These are phyloP conservation scores for Ypsolopha scabrella DNA, from an alignment of 2,888 invertebrate species.

Conservation along the genomic window DNA sequence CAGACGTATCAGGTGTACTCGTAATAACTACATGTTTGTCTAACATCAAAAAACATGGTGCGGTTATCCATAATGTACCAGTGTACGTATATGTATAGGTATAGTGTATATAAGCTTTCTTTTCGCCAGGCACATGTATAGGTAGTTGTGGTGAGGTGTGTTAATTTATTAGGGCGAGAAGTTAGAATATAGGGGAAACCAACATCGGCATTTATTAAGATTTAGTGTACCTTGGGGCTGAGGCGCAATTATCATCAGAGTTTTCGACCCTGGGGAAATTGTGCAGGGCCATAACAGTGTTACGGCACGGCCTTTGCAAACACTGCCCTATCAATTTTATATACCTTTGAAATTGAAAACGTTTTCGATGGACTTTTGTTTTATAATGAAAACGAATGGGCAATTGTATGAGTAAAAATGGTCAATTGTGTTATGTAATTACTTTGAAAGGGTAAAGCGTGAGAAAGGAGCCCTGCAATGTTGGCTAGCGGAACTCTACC, in stretches of 20 bases:
- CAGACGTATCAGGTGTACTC: background rate
- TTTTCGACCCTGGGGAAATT: constrained; percentile 44
- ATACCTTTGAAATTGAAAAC: background rate
- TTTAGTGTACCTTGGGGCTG: constrained; percentile 46
- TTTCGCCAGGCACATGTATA: too few species aligned
- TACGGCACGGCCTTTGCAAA: constrained; percentile 27
- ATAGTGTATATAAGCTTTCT: too few species aligned
- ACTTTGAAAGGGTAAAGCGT: constrained; percentile 1
- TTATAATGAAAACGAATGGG: background rate
- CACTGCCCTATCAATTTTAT: constrained; percentile 18
- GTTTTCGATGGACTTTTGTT: background rate
- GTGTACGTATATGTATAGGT: too few species aligned
- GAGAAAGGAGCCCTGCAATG: background rate
- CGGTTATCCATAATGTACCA: background rate
- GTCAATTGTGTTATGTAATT: background rate
- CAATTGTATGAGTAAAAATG: too few species aligned
- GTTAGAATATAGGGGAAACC: constrained; percentile 24
- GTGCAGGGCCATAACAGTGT: constrained; percentile 29
- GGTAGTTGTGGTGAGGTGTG: background rate
- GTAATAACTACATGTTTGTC: background rate
- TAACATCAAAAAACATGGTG: background rate
- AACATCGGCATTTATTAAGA: constrained; percentile 45
- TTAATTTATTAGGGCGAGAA: constrained; percentile 31
- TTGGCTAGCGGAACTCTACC: background rate
- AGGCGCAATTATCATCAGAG: constrained; percentile 43